Base-by-base conservation (phyloP, 2,113 vertebrate genomes). In the Sclerurus mexicanus region DNA sequence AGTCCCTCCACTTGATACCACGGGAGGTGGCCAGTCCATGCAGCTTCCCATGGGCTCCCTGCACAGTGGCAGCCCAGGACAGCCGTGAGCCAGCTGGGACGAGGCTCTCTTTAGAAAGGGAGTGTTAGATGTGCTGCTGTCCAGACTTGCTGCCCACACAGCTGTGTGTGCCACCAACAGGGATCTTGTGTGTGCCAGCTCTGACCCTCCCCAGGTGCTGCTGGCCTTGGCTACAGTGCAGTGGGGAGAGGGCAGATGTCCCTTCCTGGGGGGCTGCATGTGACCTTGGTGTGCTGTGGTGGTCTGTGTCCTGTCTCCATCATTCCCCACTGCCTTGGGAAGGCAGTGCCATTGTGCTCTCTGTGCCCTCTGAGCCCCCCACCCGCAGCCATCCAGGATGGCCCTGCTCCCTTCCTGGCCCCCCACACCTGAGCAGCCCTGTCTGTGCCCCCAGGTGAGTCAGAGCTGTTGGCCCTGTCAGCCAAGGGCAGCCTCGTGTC, bases 401-500 rank as follows among this genome's bases (percentile, higher is more conserved):
- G 22, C 35, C 35, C 0, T 1, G 40, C 63, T 35, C 37, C 73
- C 28, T 47, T 33, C 25, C 66, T 8, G 7, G 24, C 9, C 44
- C 28, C 22, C 17, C 44, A 1, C 23, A 10, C 56, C 39, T 90
- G 14, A 85, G 30, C 7, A 1, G 16, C 10, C 46, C 62, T 1
- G 0, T 33, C 10, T 87, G 7, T 95, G 31, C 69, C 82, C 4
- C 0, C 94, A 99, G 99, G 98, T n/a, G 96, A 82, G 52, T 94
- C 98, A 0, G 91, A 98, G 92, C 98, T 99, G 50, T 82, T 99
- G 81, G 98, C 98, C 3, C 71, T 99, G 74, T 98, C 99, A 3
- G 95, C 94, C 81, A 98, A 97, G 84, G 99, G 99, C 80, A 98
- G 97, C 85, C 98, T 99, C 31, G 97, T 99, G 97, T 96, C 80